Evolutionary conservation across 2,797 vertebrate species (phyloP).

Genomic region (Girardinus metallicus): DNA sequence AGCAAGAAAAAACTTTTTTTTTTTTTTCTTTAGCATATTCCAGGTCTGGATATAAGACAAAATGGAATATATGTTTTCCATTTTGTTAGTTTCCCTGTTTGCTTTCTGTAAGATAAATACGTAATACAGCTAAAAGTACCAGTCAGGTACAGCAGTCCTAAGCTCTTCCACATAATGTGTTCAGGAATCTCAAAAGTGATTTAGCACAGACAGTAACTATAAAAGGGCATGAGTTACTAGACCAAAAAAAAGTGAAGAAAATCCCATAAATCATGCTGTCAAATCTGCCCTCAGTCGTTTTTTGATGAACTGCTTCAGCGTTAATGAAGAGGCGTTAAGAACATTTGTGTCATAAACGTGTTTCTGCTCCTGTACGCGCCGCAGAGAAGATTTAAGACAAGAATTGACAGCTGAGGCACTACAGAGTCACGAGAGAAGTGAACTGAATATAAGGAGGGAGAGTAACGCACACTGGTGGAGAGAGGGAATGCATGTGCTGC

Average conservation of each 20-base stretch:
- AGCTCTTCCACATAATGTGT: background rate
- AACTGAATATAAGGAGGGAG: background rate
- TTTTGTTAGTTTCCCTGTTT: background rate
- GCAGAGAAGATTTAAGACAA: background rate
- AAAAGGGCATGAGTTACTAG: conserved; percentile 10
- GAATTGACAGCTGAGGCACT: background rate
- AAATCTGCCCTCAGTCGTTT: conserved; percentile 13
- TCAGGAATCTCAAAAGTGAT: background rate
- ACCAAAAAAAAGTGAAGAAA: conserved; percentile 12
- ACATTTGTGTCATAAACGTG: conserved; percentile 12
- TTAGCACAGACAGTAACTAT: background rate
- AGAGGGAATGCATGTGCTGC: background rate
- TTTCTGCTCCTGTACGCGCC: conserved; percentile 3
- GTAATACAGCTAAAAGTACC: conserved; percentile 11
- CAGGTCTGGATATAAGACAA: background rate
- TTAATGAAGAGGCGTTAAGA: background rate
- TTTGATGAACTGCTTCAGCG: background rate
- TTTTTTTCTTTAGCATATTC: background rate
- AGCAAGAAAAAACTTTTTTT: background rate
- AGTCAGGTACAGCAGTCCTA: no score
- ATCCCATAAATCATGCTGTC: conserved; percentile 41
- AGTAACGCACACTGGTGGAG: no score
- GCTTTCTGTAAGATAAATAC: background rate
- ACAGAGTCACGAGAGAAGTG: background rate
- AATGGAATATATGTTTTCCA: no score